Evolutionary conservation across 1,140 invertebrate species (phyloP).

Genomic region (Magallana gigas): DNA sequence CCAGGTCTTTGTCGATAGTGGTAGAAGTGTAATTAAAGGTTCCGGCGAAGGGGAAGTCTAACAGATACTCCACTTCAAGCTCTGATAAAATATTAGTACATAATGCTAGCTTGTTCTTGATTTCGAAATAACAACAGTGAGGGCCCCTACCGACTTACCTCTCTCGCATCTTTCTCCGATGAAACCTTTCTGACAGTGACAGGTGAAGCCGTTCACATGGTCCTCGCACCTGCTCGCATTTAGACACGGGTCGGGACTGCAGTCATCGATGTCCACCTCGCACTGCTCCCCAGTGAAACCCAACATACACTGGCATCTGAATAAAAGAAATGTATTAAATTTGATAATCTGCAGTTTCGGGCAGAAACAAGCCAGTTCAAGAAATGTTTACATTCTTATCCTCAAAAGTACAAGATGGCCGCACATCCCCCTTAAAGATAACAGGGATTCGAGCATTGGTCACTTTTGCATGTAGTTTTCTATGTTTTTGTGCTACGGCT

Average conservation of each 20-base stretch:
- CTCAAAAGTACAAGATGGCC: too few relatives aligned
- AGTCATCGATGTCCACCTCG: conserved; percentile 89
- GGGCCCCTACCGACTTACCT: conserved; percentile 49
- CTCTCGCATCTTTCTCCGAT: conserved; percentile 76
- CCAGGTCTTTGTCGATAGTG: conserved; percentile 64
- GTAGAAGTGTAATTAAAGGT: conserved; percentile 68
- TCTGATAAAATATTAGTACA: conserved; percentile 14
- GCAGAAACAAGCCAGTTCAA: too few relatives aligned
- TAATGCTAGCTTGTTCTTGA: neutral
- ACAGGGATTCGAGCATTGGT: too few relatives aligned
- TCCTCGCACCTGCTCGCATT: conserved; percentile 96
- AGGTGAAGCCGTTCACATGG: conserved; percentile 77
- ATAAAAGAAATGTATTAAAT: conserved; percentile 36
- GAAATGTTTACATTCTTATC: too few relatives aligned
- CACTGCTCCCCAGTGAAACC: conserved; percentile 72
- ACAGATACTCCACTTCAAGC: conserved; percentile 41
- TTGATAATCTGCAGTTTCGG: too few relatives aligned
- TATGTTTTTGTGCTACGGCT: too few relatives aligned
- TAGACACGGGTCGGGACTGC: conserved; percentile 89
- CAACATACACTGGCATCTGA: conserved; percentile 65
- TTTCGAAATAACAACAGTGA: neutral
- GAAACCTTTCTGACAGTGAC: conserved; percentile 67
- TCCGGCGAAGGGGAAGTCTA: conserved; percentile 67
- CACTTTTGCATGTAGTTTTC: too few relatives aligned
- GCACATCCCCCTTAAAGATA: too few relatives aligned